phyloP scores from a whole-genome alignment of 2,113 vertebrate genomes.

The Ifrita kowaldi region DNA sequence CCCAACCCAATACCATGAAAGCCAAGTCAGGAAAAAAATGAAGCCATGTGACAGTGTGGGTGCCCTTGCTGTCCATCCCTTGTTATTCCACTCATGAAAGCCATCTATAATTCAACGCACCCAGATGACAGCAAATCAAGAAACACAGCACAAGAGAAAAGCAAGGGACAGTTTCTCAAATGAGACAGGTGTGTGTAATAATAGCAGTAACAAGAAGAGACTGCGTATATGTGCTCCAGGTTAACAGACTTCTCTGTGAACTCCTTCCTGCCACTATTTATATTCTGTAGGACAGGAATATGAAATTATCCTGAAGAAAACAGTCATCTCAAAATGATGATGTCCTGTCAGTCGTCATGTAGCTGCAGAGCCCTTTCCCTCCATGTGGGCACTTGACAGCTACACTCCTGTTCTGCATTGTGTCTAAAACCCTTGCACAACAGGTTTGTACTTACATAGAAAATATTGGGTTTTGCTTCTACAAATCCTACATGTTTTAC shows the following conservation, averaged over 20 bases:
- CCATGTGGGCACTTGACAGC: not conserved
- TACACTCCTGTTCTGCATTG: not conserved
- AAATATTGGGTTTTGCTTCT: not conserved
- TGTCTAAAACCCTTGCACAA: not conserved
- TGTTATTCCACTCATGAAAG: not conserved
- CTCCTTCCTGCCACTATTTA: not conserved
- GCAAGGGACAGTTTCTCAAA: not conserved
- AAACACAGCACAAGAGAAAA: not conserved
- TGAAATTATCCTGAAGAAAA: not conserved
- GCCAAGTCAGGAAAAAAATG: not conserved
- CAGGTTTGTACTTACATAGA: not conserved
- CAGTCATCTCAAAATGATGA: not conserved
- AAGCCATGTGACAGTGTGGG: not conserved
- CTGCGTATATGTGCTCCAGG: not conserved
- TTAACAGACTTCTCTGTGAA: not conserved
- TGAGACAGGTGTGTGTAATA: not conserved
- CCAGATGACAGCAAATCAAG: not conserved
- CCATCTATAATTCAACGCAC: not conserved
- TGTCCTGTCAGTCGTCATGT: accelerated
- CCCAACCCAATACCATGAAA: not conserved
- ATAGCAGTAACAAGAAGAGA: not conserved
- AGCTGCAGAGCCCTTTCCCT: not conserved
- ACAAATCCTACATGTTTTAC: not conserved
- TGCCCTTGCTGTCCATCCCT: not conserved
- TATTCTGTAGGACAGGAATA: not conserved